Base-by-base conservation (phyloP, 1,140 invertebrate species). In the Heliconius hermathena region DNA sequence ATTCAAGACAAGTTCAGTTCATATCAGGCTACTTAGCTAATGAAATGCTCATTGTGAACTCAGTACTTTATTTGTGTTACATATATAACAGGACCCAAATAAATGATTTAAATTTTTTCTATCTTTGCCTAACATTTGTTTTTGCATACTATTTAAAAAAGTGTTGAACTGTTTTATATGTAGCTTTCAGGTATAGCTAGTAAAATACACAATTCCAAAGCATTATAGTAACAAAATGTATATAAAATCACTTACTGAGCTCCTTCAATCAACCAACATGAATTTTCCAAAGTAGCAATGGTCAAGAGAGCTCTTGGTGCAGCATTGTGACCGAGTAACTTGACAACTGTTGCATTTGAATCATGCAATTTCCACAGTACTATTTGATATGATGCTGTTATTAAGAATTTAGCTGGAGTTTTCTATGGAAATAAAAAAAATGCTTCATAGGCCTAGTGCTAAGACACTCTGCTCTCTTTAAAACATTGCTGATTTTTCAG, bases 311-410 rank as follows among this genome's bases (percentile, higher is more conserved):
- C 88, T 18, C 83, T 82, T 2, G 86, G 86, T 8, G 91, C 81
- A 0, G 87, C 86, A 33, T 88, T 94, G 75, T 93, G 91, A 22
- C 93, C 91, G 0, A 94, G 81, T 33, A 85, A 87, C 79, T 87
- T 91, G 3, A 94, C 33, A 0, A 91, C 33, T 0, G 80, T 84
- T 0, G 90, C 87, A 11, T 86, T 84, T 9, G 83, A 83, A 20
- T 87, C 79, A 11, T 86, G 82, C 18, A 94, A 76, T 18, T 89
- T 79, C 91, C 91, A 94, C 20, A 93, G 36, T 9, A 85, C 77
- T 22, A 93, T 81, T 80, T 93, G 91, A 84, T 84, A 91, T 79
- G 93, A 93, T 8, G 91, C 88, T 46, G 89, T 85, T n/a, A 94
- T 84, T 70, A 94, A 38, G 75, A 84, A 93, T 26, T 83, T 86